Base-by-base conservation (phyloP, 2,113 vertebrate species). In the Tetrax tetrax region DNA sequence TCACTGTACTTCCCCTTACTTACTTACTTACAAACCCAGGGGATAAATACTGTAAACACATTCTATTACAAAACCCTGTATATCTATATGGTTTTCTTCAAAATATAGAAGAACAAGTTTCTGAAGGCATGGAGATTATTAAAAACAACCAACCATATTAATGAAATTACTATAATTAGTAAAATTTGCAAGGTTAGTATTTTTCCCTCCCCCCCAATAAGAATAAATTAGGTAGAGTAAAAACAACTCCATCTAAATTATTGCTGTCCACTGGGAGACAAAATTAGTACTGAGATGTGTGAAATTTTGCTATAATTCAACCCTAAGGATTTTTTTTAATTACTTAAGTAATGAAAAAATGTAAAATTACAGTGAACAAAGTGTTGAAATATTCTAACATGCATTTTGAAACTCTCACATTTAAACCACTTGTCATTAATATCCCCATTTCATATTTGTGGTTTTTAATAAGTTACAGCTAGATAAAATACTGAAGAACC, bases 281-380 rank as follows among this genome's bases (percentile, higher is more conserved):
- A 97, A 97, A 96, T 95, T 96, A 96, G 71, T 92, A 96, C 78
- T 93, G 96, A 90, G 85, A 95, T 93, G 82, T 97, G 93, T 95
- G 96, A 97, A 97, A 87, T 91, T 96, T 97, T 96, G 95, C 88
- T 95, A 71, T 96, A 97, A 97, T 96, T 97, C 93, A 97, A 89
- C 95, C 92, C 91, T 94, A 97, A 95, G 90, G 95, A 97, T 87
- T 96, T 95, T 96, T 93, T 97, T 97, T 94, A 98, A 98, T 97
- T 97, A 96, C 83, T 82, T 89, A 86, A 94, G 93, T 95, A 97
- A 97, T 89, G 68, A 96, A 97, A 94, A 98, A 98, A 83, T 83
- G 78, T 92, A 96, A 96, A 98, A 95, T 97, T 94, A 97, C 86
- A 83, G n/a, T 96, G 77, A 94, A 92, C 33, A 56, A 93, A 74